Conservation (phyloP, 2,888 invertebrate genomes). For the Lapara coniferarum region DNA sequence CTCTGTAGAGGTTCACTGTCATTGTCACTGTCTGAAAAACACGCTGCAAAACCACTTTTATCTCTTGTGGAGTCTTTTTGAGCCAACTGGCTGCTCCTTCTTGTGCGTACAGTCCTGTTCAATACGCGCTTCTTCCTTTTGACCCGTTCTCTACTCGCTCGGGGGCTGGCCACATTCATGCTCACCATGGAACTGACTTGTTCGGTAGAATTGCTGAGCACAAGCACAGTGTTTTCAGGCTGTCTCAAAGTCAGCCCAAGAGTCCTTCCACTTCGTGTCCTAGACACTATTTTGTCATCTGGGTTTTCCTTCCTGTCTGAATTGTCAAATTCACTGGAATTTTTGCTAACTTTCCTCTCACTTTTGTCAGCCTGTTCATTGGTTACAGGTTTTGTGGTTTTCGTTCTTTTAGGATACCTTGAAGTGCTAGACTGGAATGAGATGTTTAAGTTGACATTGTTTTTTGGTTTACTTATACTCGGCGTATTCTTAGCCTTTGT, state of each 20-base stretch:
- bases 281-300: conserved; percentile 52
- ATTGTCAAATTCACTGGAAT: conserved; percentile 50
- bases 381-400: conserved; percentile 31
- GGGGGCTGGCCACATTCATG: conserved; percentile 61
- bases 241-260: conserved; percentile 53
- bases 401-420: conserved; percentile 67
- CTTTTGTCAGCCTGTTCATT: conserved; percentile 38
- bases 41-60: conserved; percentile 71
- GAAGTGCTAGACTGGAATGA: conserved; percentile 64
- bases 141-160: conserved; percentile 34
- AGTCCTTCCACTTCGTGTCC: conserved; percentile 66
- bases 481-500: conserved; percentile 42
- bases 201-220: conserved; percentile 62
- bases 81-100: conserved; percentile 47
- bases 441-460: conserved; percentile 53
- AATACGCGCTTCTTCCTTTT: conserved; percentile 46
- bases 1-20: conserved; percentile 66
- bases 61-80: conserved; percentile 62
- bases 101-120: conserved; percentile 40
- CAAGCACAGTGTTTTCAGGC: conserved; percentile 62
- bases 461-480: conserved; percentile 37
- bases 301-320: conserved; percentile 66
- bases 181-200: conserved; percentile 61
- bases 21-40: conserved; percentile 77
- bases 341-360: conserved; percentile 47